Base-by-base conservation (phyloP, 2,113 vertebrate genomes). In the Caretta caretta region DNA sequence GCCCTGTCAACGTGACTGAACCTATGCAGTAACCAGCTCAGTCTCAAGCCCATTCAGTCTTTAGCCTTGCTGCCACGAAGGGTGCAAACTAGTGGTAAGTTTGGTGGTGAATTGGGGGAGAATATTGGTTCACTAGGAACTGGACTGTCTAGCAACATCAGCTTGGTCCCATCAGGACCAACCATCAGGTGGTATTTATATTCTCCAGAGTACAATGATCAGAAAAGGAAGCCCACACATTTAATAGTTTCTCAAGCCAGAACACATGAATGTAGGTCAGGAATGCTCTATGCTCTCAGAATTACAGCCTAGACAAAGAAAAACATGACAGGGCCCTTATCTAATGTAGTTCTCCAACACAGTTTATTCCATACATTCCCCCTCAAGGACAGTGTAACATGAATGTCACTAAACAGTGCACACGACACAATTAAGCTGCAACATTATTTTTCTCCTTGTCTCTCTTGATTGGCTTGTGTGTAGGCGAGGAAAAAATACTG, bases 321-420 rank as follows among this genome's bases (percentile, higher is more conserved):
- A 38, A 3, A 3, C 17, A 25, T 1, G 0, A 1, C 10, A 78
- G 2, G 29, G 86, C 10, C 29, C 17, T 31, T 31, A 2, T 8
- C 20, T 16, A 51, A 13, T 1, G 2, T 10, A 29, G 46, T 29
- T 1, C 65, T 82, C 76, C 89, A 78, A 48, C 75, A 48, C 75
- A 72, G 65, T 27, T 48, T 27, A 46, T 42, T 14, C 6, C 24
- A 48, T 27, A 46, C 48, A 48, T 78, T 48, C 38, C 29, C 25
- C 46, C 2, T 0, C 5, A 78, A 88, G 6, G 8, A 42, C 10
- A 10, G 3, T 20, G 48, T 7, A 80, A 20, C 54, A 22, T 4
- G 14, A 5, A 9, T 86, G 48, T 76, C 42, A 72, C 7, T 89
- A 38, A 72, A 8, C 11, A 17, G 22, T 29, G 20, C n/a, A 51